Percentiles rank a stretch among this genome's conserved stretches.
Conservation (phyloP, 1,140 invertebrate genomes). For the Condylostylus longicornis region DNA sequence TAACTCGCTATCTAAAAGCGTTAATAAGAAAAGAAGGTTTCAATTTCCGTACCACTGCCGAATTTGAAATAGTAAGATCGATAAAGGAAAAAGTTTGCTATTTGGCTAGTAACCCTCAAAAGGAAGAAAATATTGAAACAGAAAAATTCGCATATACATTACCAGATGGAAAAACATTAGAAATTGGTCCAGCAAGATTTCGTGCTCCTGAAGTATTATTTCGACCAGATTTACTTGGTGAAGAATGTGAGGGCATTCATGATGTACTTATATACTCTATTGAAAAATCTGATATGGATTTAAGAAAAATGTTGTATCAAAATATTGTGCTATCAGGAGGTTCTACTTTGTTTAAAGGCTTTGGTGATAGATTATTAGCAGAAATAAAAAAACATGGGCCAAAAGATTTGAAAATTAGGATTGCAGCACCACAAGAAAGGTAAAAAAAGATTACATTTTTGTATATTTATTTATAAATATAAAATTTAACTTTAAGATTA, state of each 20-base stretch:
- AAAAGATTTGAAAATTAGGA: slow-evolving; percentile 97
- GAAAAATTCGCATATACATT: slow-evolving; percentile 84
- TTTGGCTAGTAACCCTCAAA: slow-evolving; percentile 79
- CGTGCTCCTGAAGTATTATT: slow-evolving; percentile 96
- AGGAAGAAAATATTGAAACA: slow-evolving; percentile 80
- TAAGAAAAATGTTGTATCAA: slow-evolving; percentile 90
- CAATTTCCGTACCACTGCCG: slow-evolving; percentile 90
- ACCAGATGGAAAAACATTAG: slow-evolving; percentile 87
- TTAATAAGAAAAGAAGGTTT: slow-evolving; percentile 87
- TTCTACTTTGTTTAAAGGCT: slow-evolving; percentile 90
- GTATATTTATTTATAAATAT: too few species aligned
- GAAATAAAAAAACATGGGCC: slow-evolving; percentile 88
- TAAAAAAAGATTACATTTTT: too few species aligned
- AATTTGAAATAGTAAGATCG: slow-evolving; percentile 93
- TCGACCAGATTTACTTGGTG: slow-evolving; percentile 91
- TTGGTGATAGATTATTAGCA: slow-evolving; percentile 86
- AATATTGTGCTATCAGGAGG: slow-evolving; percentile 98
- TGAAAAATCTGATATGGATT: slow-evolving; percentile 95
- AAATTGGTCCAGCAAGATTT: slow-evolving; percentile 89
- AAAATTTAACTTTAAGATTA: too few species aligned
- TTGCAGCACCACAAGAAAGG: slow-evolving; percentile 94
- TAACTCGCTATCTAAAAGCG: slow-evolving; percentile 73
- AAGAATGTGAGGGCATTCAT: slow-evolving; percentile 95
- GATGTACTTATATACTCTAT: slow-evolving; percentile 90
- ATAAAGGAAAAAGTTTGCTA: slow-evolving; percentile 96